Percentiles rank a stretch among this genome's conserved stretches.
phyloP scores from a whole-genome alignment of 2,888 invertebrate species.

The Pterostichus madidus region DNA sequence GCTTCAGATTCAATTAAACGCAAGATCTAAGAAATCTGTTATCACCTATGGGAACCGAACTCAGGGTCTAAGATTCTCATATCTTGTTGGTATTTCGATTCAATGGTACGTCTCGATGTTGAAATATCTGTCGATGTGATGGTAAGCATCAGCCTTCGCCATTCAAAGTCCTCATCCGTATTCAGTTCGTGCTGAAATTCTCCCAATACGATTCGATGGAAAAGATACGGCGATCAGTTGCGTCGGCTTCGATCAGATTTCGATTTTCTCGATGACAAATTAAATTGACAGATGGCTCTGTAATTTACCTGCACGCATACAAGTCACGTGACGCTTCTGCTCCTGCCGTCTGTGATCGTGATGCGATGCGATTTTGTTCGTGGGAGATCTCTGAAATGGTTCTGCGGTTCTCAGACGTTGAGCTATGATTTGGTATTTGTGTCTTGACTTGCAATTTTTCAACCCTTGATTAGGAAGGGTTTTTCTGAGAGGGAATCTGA shows the following conservation, averaged over 20 bases:
- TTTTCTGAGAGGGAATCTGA: no score
- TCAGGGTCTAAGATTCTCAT: no score
- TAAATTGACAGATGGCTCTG: constrained; percentile 54
- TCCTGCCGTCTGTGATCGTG: neutral
- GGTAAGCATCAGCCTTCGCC: no score
- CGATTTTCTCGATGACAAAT: constrained; percentile 50
- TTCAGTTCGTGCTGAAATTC: constrained; percentile 5
- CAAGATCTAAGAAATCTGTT: no score
- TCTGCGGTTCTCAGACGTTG: neutral
- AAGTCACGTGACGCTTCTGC: constrained; percentile 30
- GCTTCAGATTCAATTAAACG: no score
- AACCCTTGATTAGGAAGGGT: neutral
- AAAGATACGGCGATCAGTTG: constrained; percentile 11
- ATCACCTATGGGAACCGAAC: no score
- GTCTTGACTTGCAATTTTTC: neutral
- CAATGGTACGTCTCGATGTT: no score
- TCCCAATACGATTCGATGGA: neutral
- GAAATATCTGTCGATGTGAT: no score
- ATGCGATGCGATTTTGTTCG: constrained; percentile 10
- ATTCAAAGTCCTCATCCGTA: neutral
- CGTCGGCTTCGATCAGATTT: constrained; percentile 37
- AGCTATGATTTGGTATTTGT: constrained; percentile 3
- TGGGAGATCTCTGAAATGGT: neutral
- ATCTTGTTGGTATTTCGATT: no score
- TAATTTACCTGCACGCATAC: constrained; percentile 52